Conservation (phyloP, 2,888 invertebrate species). For the Allophyes oxyacanthae region DNA sequence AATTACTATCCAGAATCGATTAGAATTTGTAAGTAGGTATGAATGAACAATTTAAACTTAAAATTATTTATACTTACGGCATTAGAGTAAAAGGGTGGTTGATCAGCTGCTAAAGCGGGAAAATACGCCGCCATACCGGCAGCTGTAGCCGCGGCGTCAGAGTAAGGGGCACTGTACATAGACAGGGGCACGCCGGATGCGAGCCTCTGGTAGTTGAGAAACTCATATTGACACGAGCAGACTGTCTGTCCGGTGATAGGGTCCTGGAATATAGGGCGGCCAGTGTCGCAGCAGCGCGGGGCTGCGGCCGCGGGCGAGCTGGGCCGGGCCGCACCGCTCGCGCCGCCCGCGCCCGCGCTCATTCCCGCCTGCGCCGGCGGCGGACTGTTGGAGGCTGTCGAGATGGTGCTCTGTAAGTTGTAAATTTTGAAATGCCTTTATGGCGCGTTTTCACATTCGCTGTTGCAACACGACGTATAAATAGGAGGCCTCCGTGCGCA, state of each 20-base stretch:
- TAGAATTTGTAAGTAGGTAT: too few species aligned
- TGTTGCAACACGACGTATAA: slow-evolving; percentile 66
- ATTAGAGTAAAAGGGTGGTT: slow-evolving; percentile 95
- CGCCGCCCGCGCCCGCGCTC: slow-evolving; percentile 88
- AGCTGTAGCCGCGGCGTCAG: slow-evolving; percentile 91
- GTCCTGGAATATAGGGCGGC: slow-evolving; percentile 96
- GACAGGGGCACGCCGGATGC: slow-evolving; percentile 93
- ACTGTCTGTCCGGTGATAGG: slow-evolving; percentile 96
- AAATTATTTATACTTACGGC: slow-evolving; percentile 91
- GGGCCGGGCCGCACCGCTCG: slow-evolving; percentile 86
- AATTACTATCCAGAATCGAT: slow-evolving; percentile 22
- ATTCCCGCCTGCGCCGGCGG: slow-evolving; percentile 90
- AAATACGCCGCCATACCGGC: slow-evolving; percentile 96
- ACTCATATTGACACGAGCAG: slow-evolving; percentile 97
- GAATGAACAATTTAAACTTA: background rate
- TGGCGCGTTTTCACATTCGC: slow-evolving; percentile 87
- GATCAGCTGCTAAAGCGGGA: slow-evolving; percentile 95
- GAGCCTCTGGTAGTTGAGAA: slow-evolving; percentile 95
- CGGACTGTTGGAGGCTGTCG: slow-evolving; percentile 93
- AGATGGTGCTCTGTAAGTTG: slow-evolving; percentile 90
- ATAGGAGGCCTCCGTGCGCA: slow-evolving; percentile 83
- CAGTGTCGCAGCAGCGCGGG: slow-evolving; percentile 96
- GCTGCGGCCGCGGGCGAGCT: slow-evolving; percentile 88
- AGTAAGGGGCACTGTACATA: slow-evolving; percentile 95
- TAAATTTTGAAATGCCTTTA: slow-evolving; percentile 89